These are phyloP conservation scores for Poecilus cupreus DNA, from an alignment of 2,888 invertebrate genomes.

Conservation along the genomic window DNA sequence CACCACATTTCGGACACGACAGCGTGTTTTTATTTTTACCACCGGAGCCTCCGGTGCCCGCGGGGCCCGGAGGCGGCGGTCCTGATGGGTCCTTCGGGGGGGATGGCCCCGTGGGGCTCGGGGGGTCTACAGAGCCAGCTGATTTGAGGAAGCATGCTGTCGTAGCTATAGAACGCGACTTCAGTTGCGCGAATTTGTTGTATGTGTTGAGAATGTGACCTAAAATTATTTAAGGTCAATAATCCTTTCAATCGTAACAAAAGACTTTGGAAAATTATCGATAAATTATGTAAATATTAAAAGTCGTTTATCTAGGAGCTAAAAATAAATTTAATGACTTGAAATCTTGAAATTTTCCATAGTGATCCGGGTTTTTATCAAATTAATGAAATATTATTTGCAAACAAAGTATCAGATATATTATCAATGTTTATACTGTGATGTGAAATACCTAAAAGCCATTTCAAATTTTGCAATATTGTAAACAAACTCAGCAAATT, in stretches of 20 bases:
- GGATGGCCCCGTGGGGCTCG: slow-evolving; percentile 60
- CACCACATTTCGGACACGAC: slow-evolving; percentile 97
- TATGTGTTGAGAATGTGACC: no score
- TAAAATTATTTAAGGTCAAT: slow-evolving; percentile 61
- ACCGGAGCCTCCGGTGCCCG: slow-evolving; percentile 72
- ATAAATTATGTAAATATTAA: neutral
- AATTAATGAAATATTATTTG: neutral
- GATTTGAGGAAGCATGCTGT: slow-evolving; percentile 61
- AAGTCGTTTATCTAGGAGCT: neutral
- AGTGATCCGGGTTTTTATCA: neutral
- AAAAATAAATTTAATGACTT: neutral
- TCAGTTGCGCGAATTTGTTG: slow-evolving; percentile 60
- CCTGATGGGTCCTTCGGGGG: slow-evolving; percentile 63
- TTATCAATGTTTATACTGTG: neutral
- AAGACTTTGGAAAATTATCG: neutral
- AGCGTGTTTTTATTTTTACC: slow-evolving; percentile 85
- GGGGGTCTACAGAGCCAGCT: slow-evolving; percentile 64
- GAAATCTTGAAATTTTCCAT: neutral
- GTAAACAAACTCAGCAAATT: neutral
- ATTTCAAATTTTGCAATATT: neutral
- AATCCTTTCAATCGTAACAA: neutral
- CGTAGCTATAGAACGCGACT: slow-evolving; percentile 66
- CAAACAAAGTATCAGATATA: neutral
- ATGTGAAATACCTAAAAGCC: neutral
- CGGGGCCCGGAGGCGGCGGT: slow-evolving; percentile 58